A percentile compares a stretch with the other conserved stretches of the same genome.
These are phyloP conservation scores for Dryomyza anilis DNA, from an alignment of 2,888 invertebrate genomes.

Conservation along the genomic window DNA sequence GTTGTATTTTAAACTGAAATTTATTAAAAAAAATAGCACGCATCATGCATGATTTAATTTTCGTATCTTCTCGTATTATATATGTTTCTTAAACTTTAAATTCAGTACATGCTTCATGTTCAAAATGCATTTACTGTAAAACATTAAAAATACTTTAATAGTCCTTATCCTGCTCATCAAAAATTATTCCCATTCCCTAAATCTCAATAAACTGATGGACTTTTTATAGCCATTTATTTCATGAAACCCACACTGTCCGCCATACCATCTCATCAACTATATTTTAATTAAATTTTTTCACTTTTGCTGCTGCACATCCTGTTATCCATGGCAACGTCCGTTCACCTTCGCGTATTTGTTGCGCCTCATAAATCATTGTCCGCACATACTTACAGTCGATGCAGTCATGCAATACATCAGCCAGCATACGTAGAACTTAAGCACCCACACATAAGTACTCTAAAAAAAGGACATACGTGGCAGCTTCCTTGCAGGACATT, in stretches of 20 bases:
- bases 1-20: too few relatives aligned
- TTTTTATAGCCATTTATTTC: background rate
- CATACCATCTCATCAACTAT: background rate
- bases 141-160: too few relatives aligned
- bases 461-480: constrained; percentile 5
- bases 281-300: background rate
- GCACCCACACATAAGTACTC: background rate
- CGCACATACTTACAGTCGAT: background rate
- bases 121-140: too few relatives aligned
- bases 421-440: background rate
- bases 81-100: too few relatives aligned
- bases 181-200: background rate
- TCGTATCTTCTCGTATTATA: too few relatives aligned
- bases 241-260: too few relatives aligned
- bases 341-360: constrained; percentile 7
- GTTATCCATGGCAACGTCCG: background rate
- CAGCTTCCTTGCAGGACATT: constrained; percentile 9
- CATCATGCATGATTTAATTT: too few relatives aligned
- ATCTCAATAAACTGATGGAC: background rate
- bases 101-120: too few relatives aligned
- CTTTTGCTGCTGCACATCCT: background rate
- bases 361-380: constrained; percentile 27
- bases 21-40: too few relatives aligned
- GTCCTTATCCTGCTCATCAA: too few relatives aligned
- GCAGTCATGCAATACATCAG: constrained; percentile 1